Evolutionary conservation across 2,113 vertebrate species (phyloP), one percentile per base, ranked within the genome.

Genomic region (Loxodonta africana): DNA sequence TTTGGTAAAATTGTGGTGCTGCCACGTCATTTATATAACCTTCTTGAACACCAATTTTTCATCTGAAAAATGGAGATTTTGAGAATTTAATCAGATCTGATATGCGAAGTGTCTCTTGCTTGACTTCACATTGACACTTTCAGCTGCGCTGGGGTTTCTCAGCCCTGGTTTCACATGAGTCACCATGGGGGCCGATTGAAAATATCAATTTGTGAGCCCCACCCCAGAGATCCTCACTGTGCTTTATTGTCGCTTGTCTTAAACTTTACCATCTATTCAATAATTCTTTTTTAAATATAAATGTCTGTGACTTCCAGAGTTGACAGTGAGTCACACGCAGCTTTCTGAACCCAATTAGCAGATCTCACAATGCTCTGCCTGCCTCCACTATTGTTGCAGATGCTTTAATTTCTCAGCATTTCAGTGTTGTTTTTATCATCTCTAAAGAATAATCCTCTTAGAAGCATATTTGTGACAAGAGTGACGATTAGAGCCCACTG

Each of bases 251-350:
- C 30, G 10, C 62, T 83, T 76, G 28, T 73, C 51, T 97, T 51
- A 73, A 41, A 44, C 15, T 77, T 46, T 37, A 28, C 57, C 15
- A 20, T 33, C 48, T 57, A 41, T 30, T 83, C 46, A 18, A 0
- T 80, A 57, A 44, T 73, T 65, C 83, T 41, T 94, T 3, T 85
- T 84, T 78, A 89, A 74, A 21, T 69, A 26, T 46, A n/a, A 96
- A 67, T 57, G 14, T 51, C 2, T 26, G 0, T 37, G 37, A 60
- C 21, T 93, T n/a, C 30, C 25, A 23, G 26, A 81, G 25, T 33
- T 18, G 44, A 57, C 44, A 48, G 9, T 6, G 15, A 76, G 57
- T 67, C n/a, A 30, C 28, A 2, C 6, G 6, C 67, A 53, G 20
- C 41, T 51, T 88, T 8, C 1, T 57, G 17, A 30, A 20, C 46